Evolutionary conservation across 2,797 vertebrate genomes (phyloP).

Genomic region (Pristis pectinata): DNA sequence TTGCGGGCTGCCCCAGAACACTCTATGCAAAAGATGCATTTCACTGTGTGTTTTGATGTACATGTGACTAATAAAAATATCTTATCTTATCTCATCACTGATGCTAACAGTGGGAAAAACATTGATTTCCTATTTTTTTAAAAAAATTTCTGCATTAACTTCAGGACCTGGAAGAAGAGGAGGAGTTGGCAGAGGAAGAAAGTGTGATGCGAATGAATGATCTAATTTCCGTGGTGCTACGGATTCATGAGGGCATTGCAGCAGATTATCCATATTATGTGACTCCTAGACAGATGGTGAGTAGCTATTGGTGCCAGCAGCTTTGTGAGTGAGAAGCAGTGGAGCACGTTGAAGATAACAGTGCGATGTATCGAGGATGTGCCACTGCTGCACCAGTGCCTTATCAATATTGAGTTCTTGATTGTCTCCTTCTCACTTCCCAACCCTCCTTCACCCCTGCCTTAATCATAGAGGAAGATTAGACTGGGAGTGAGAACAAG

Average conservation of each 20-base stretch:
- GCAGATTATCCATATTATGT: conserved; percentile 71
- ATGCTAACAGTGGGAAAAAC: background rate
- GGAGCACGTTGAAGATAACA: background rate
- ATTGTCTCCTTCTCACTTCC: background rate
- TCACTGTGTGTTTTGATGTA: no score
- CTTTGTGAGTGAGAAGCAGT: background rate
- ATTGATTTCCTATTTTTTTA: background rate
- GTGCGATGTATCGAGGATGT: background rate
- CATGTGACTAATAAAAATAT: no score
- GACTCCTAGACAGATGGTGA: conserved; percentile 78
- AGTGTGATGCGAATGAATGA: conserved; percentile 45
- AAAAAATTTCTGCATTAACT: background rate
- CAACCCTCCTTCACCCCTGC: background rate
- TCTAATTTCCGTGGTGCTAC: conserved; percentile 64
- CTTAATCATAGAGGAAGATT: background rate
- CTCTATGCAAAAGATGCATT: no score
- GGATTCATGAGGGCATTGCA: conserved; percentile 64
- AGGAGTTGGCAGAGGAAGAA: conserved; percentile 41
- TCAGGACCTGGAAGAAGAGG: conserved; percentile 37
- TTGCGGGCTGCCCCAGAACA: no score
- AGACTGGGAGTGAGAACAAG: background rate
- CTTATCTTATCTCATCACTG: no score
- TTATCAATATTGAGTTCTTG: background rate
- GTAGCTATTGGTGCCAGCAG: conserved; percentile 38
- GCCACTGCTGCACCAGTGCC: background rate